Percentiles rank a stretch among this genome's conserved stretches.
These are phyloP conservation scores for Punctoribates punctum DNA, from an alignment of 2,888 invertebrate genomes.

Conservation along the genomic window DNA sequence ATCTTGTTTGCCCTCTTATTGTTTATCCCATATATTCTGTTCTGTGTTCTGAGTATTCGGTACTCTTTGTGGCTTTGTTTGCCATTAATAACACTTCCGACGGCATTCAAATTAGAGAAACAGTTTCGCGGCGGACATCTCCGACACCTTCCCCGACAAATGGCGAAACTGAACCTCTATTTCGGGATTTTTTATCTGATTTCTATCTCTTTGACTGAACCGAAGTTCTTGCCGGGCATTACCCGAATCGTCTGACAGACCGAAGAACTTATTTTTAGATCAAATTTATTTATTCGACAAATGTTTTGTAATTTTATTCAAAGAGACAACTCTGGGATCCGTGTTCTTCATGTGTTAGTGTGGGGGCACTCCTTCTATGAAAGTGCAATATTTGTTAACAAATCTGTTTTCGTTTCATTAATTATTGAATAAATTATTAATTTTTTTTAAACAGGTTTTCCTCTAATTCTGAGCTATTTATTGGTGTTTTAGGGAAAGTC, in stretches of 20 bases:
- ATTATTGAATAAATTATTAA: too few relatives aligned
- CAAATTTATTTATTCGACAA: too few relatives aligned
- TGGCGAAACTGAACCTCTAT: slow-evolving; percentile 83
- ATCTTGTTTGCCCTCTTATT: slow-evolving; percentile 81
- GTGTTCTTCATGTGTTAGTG: too few relatives aligned
- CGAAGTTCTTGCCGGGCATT: slow-evolving; percentile 45
- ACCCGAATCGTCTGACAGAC: background rate
- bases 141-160: slow-evolving; percentile 76
- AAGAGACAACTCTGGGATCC: too few relatives aligned
- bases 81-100: slow-evolving; percentile 78
- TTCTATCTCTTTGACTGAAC: slow-evolving; percentile 55
- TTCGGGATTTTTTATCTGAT: slow-evolving; percentile 85
- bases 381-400: background rate
- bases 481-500: too few relatives aligned
- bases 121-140: slow-evolving; percentile 76
- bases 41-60: slow-evolving; percentile 77
- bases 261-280: background rate
- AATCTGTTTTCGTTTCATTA: too few relatives aligned
- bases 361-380: background rate
- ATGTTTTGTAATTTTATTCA: background rate
- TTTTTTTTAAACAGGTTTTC: too few relatives aligned
- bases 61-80: slow-evolving; percentile 83
- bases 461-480: too few relatives aligned
- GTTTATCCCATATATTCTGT: slow-evolving; percentile 84
- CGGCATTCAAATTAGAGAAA: slow-evolving; percentile 85